Percentiles rank a stretch among this genome's conserved stretches.
Evolutionary conservation across 2,888 invertebrate genomes (phyloP).

Genomic region (Ferrisia virgata): DNA sequence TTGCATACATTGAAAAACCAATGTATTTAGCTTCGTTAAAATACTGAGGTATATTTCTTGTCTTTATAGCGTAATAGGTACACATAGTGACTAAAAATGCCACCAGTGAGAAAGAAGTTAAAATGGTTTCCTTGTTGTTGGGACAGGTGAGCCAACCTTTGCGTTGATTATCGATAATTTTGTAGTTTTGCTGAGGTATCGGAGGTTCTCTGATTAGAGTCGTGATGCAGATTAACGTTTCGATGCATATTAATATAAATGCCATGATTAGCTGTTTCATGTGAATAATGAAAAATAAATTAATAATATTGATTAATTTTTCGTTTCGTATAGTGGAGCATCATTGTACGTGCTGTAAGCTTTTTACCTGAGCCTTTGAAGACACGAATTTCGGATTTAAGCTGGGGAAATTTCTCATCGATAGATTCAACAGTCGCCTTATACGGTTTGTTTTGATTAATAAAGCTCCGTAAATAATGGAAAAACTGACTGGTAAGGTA

Average conservation of each 20-base stretch:
- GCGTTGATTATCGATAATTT: background rate
- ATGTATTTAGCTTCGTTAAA: slow-evolving; percentile 75
- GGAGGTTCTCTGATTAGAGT: background rate
- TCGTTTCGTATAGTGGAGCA: background rate
- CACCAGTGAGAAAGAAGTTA: slow-evolving; percentile 68
- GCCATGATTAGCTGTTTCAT: background rate
- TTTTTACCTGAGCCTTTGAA: slow-evolving; percentile 57
- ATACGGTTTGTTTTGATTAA: slow-evolving; percentile 76
- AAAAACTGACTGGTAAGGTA: slow-evolving; percentile 65
- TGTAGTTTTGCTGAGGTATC: background rate
- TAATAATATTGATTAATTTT: background rate
- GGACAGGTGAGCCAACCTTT: background rate
- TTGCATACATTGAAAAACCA: slow-evolving; percentile 78
- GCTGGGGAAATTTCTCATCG: slow-evolving; percentile 68
- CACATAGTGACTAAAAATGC: slow-evolving; percentile 69
- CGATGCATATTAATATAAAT: background rate
- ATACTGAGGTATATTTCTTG: slow-evolving; percentile 75
- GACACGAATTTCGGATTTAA: slow-evolving; percentile 67
- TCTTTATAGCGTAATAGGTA: slow-evolving; percentile 72
- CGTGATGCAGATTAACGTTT: background rate
- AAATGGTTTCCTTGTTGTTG: slow-evolving; percentile 43
- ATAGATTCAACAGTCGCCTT: slow-evolving; percentile 69
- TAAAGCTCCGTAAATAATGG: slow-evolving; percentile 70
- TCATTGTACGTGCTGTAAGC: background rate
- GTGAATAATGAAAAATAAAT: background rate